These are phyloP conservation scores for Tetranychus truncatus DNA, from an alignment of 2,888 invertebrate genomes.

Conservation along the genomic window DNA sequence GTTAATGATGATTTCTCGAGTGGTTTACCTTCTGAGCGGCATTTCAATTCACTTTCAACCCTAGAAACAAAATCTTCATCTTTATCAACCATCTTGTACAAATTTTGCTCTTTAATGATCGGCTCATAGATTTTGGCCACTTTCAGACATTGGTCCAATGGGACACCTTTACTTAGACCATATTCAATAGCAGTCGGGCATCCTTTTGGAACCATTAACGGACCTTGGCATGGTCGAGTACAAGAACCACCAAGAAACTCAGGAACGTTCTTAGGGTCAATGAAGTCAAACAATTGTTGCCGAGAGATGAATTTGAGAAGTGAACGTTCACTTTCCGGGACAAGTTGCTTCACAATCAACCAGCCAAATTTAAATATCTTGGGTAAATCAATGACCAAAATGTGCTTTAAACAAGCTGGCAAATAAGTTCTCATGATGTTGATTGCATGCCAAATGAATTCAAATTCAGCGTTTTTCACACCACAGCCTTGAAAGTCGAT, in stretches of 20 bases:
- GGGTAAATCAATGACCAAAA: slow-evolving; percentile 11
- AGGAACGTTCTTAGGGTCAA: slow-evolving; percentile 9
- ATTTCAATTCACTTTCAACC: background rate
- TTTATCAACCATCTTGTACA: background rate
- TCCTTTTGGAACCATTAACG: slow-evolving; percentile 2
- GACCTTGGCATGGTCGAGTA: slow-evolving; percentile 7
- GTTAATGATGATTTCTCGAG: background rate
- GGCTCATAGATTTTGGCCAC: slow-evolving; percentile 5
- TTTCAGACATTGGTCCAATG: background rate
- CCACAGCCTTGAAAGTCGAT: slow-evolving; percentile 11
- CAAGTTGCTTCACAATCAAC: slow-evolving; percentile 3
- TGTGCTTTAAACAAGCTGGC: slow-evolving; percentile 6
- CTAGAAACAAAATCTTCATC: background rate
- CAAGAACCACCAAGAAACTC: slow-evolving; percentile 15
- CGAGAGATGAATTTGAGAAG: slow-evolving; percentile 1
- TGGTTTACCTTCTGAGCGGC: background rate
- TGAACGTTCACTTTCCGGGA: slow-evolving; percentile 3
- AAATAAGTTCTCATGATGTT: background rate
- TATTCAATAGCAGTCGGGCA: slow-evolving; percentile 9
- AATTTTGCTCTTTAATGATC: background rate
- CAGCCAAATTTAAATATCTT: slow-evolving; percentile 8
- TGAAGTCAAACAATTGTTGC: background rate
- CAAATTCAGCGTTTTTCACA: slow-evolving; percentile 6
- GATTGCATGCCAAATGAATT: slow-evolving; percentile 6
- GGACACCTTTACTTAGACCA: background rate